These are phyloP conservation scores for Leptodactylus fuscus DNA, from an alignment of 2,113 vertebrate genomes.

Conservation along the genomic window DNA sequence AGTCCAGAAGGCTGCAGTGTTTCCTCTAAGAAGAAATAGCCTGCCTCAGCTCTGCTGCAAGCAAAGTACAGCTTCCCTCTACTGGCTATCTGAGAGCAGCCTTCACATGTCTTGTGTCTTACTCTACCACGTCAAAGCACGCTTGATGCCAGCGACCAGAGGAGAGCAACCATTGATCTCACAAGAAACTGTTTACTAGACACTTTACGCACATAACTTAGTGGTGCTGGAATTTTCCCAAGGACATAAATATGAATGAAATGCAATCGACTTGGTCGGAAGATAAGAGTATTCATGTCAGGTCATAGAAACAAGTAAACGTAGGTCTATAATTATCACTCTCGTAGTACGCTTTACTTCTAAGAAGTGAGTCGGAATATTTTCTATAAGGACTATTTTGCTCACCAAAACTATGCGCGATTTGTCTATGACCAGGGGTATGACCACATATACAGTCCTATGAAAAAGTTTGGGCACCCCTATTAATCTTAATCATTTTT, in stretches of 20 bases:
- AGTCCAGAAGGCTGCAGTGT: slow-evolving; percentile 87
- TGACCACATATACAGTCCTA: too few relatives aligned
- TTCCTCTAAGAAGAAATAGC: slow-evolving; percentile 78
- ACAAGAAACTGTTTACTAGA: background rate
- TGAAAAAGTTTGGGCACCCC: too few relatives aligned
- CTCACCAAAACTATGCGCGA: too few relatives aligned
- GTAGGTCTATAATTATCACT: background rate
- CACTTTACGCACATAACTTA: slow-evolving; percentile 10
- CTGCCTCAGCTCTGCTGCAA: slow-evolving; percentile 67
- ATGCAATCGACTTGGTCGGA: background rate
- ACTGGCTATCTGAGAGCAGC: slow-evolving; percentile 73
- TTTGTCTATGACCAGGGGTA: too few relatives aligned
- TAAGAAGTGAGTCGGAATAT: background rate
- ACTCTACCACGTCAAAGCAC: background rate
- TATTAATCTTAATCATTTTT: too few relatives aligned
- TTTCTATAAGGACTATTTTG: too few relatives aligned
- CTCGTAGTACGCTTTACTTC: background rate
- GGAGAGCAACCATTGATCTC: slow-evolving; percentile 13
- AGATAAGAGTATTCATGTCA: background rate
- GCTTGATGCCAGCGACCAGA: background rate
- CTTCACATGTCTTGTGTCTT: slow-evolving; percentile 56
- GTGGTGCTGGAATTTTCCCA: background rate
- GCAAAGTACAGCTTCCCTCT: slow-evolving; percentile 82
- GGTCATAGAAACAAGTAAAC: background rate
- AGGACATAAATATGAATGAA: slow-evolving; percentile 17